phyloP scores from a whole-genome alignment of 1,140 invertebrate species.

The Bemisia tabaci region DNA sequence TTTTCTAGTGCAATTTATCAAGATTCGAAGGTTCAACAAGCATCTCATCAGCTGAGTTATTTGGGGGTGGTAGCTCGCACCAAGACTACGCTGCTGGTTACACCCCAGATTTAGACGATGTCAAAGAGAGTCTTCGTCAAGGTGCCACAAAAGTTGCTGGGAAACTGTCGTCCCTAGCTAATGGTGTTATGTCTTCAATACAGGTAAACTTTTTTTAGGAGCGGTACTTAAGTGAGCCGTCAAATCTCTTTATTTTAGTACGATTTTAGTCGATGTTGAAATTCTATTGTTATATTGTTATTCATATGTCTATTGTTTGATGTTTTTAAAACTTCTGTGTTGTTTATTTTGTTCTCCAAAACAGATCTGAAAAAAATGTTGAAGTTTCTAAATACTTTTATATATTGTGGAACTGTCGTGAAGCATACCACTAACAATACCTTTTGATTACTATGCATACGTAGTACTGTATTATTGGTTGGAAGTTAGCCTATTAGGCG shows the following conservation, averaged over 20 bases:
- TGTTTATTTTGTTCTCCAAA: too few species aligned
- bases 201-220: conserved; percentile 41
- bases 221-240: too few species aligned
- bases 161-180: conserved; percentile 81
- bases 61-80: conserved; percentile 44
- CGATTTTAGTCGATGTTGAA: too few species aligned
- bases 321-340: too few species aligned
- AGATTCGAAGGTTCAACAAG: conserved; percentile 79
- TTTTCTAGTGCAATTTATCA: conserved; percentile 45
- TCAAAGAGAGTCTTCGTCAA: conserved; percentile 89
- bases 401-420: too few species aligned
- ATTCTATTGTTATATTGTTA: not conserved
- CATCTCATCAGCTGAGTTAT: conserved; percentile 93
- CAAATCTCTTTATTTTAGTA: too few species aligned
- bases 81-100: conserved; percentile 24
- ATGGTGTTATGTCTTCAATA: conserved; percentile 82
- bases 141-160: conserved; percentile 95
- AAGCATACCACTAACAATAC: too few species aligned
- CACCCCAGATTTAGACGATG: conserved; percentile 77
- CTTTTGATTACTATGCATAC: too few species aligned
- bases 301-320: not conserved
- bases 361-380: too few species aligned
- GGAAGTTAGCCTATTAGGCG: too few species aligned
- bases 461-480: too few species aligned
- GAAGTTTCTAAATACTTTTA: too few species aligned